phyloP scores from a whole-genome alignment of 2,113 vertebrate genomes.

The Alectura lathami region DNA sequence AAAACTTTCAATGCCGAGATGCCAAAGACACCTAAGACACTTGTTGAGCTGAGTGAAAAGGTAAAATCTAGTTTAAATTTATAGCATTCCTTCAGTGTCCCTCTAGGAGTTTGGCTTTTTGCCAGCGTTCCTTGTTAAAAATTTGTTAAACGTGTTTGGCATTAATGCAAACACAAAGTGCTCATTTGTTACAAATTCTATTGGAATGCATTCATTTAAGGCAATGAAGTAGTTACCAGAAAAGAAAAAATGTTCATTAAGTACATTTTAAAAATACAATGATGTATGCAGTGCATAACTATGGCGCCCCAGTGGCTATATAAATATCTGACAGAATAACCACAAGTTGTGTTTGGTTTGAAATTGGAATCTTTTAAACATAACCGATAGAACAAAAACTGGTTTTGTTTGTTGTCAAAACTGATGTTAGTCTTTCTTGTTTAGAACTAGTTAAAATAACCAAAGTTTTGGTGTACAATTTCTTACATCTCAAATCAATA shows the following conservation, averaged over 20 bases:
- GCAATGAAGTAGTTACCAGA: conserved; percentile 86
- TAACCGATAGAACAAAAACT: conserved; percentile 79
- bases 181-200: conserved; percentile 91
- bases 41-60: conserved; percentile 81
- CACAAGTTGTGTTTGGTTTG: conserved; percentile 88
- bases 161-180: conserved; percentile 92
- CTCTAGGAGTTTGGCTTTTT: conserved; percentile 84
- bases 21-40: conserved; percentile 80
- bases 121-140: conserved; percentile 88
- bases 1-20: conserved; percentile 68
- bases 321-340: conserved; percentile 91
- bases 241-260: conserved; percentile 86
- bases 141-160: conserved; percentile 91
- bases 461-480: conserved; percentile 35
- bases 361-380: conserved; percentile 87
- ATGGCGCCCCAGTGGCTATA: conserved; percentile 89
- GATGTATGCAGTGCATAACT: conserved; percentile 87
- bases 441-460: conserved; percentile 71
- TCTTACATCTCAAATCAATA: conserved; percentile 60
- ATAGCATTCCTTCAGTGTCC: conserved; percentile 84
- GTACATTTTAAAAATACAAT: conserved; percentile 89
- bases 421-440: conserved; percentile 75
- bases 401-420: conserved; percentile 85
- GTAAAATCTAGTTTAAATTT: conserved; percentile 83
- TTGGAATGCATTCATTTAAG: conserved; percentile 91